These are phyloP conservation scores for Ciconia maguari DNA, from an alignment of 2,113 vertebrate genomes.

Conservation along the genomic window DNA sequence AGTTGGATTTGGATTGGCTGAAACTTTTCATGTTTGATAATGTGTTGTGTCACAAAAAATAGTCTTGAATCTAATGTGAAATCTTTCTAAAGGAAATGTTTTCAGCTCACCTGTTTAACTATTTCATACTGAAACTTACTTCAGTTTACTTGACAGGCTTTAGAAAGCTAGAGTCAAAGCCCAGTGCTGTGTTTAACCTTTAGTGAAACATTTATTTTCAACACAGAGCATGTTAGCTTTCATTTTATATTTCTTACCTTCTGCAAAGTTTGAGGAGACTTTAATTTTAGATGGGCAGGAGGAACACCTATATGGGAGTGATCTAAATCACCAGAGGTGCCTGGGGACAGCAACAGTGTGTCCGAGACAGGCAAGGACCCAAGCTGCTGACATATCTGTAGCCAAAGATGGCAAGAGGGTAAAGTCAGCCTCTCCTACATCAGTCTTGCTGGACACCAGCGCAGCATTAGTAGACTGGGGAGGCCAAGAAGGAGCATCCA, in stretches of 20 bases:
- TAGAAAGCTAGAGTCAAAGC: background rate
- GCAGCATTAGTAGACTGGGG: background rate
- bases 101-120: background rate
- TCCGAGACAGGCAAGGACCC: background rate
- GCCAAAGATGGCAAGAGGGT: background rate
- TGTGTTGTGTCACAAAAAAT: background rate
- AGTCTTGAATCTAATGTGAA: background rate
- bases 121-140: background rate
- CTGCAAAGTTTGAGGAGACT: background rate
- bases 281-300: background rate
- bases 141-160: background rate
- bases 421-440: background rate
- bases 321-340: background rate
- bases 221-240: background rate
- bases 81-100: background rate
- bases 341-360: background rate
- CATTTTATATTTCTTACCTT: background rate
- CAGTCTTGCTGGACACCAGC: background rate
- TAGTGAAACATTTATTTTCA: background rate
- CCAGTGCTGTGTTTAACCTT: background rate
- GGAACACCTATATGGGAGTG: background rate
- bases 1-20: background rate
- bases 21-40: background rate
- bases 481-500: background rate
- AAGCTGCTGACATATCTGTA: background rate